Evolutionary conservation across 2,797 vertebrate species (phyloP).

Genomic region (Coreius guichenoti): DNA sequence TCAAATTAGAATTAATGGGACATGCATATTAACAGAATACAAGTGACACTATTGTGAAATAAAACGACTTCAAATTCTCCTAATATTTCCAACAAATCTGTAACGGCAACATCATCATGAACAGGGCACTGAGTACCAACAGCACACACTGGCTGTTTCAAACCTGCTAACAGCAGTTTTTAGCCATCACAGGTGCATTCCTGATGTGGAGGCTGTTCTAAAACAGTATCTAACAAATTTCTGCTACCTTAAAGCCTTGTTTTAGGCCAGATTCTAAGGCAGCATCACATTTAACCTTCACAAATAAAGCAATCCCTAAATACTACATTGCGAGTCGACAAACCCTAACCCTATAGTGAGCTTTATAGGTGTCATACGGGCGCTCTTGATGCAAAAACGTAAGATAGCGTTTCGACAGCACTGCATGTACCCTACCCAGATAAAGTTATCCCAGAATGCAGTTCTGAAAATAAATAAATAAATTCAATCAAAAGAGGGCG

Average conservation of each 20-base stretch:
- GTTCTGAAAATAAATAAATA: background rate
- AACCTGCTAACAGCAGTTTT: background rate
- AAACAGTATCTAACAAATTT: background rate
- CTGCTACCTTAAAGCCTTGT: background rate
- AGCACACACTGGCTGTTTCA: background rate
- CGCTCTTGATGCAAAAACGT: background rate
- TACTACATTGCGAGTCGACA: background rate
- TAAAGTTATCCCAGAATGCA: background rate
- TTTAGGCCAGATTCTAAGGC: background rate
- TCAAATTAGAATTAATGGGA: conserved; percentile 1
- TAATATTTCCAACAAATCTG: background rate
- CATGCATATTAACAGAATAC: conserved; percentile 33
- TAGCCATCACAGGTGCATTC: conserved; percentile 11
- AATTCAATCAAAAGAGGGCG: too few relatives aligned
- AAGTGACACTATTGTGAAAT: conserved; percentile 12
- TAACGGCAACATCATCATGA: background rate
- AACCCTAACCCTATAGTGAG: background rate
- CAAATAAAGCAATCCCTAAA: background rate
- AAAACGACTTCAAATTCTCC: background rate
- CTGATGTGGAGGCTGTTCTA: background rate
- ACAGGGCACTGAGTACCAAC: background rate
- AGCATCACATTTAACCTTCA: background rate
- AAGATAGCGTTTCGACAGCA: background rate
- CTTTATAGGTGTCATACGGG: background rate
- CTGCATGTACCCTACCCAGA: background rate